Evolutionary conservation across 2,888 invertebrate genomes (phyloP), one percentile per base, ranked within the genome.

Genomic region (Hirtodrosophila cameraria): DNA sequence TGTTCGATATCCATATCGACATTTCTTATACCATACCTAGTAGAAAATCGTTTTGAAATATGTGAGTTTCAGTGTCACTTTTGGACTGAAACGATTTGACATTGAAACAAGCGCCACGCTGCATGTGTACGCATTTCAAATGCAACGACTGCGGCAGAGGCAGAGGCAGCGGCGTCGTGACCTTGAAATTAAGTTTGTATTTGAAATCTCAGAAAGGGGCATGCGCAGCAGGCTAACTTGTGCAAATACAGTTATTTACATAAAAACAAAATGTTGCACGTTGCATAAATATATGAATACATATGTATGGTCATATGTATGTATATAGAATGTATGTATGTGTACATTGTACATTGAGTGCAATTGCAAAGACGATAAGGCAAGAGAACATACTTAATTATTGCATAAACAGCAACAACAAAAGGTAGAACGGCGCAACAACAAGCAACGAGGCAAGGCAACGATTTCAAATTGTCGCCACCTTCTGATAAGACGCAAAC

Each of bases 141-240:
- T 62, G 66, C 55, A 67, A 30, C 58, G 66, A 52, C 75, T 58
- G 60, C 54, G 41, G 45, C 52, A 60, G 20, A 46, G 42, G 13
- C 25, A 28, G 20, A 42, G 61, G 50, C n/a, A 48, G 30, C 46
- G 27, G 23, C 50, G 41, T 46, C 67, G 20, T 75, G 75, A 79
- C 81, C 78, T 79, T 79, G 81, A 78, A 75, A 73, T 15, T 11
- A 25, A 36, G 63, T 54, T 54, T 55, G 43, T 54, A 23, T n/a
- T 30, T 6, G 18, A 23, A 30, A 35, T 13, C 18, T 7, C 12
- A 12, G 39, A 27, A 28, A 25, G 45, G 35, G 41, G 49, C 68
- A 71, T 64, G 72, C 76, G 76, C 76, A 63, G 54, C 63, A 57
- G 42, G 28, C 49, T 73, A 15, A 45, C 48, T 52, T 39, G 25